Percentiles rank a stretch among this genome's conserved stretches.
Conservation (phyloP, 23 tunicate species). For the Corella eumyota region DNA sequence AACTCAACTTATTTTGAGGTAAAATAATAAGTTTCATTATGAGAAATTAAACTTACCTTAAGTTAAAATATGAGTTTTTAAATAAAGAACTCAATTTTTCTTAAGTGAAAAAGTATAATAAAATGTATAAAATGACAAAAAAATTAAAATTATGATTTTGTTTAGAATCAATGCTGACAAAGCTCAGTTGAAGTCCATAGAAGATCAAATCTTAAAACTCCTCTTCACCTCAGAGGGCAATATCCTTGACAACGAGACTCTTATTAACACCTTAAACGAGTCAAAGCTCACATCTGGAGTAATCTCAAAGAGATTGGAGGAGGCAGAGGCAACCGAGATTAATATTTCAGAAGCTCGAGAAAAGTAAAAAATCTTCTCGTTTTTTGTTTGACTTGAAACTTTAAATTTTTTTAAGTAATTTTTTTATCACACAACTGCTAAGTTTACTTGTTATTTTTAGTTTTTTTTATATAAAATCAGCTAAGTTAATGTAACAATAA, state of each 20-base stretch:
- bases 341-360: constrained; percentile 90
- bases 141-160: neutral
- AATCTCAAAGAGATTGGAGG: constrained; percentile 79
- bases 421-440: too few species aligned
- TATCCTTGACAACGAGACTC: constrained; percentile 86
- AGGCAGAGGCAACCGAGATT: constrained; percentile 82
- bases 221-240: constrained; percentile 92
- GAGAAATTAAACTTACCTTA: too few species aligned
- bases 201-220: constrained; percentile 81
- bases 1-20: constrained; percentile 70
- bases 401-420: too few species aligned
- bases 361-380: constrained; percentile 21
- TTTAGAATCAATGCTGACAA: constrained; percentile 84
- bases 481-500: too few species aligned
- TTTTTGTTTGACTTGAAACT: neutral
- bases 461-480: too few species aligned
- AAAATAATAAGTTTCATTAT: too few species aligned
- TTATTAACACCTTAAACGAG: constrained; percentile 74
- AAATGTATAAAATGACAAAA: too few species aligned
- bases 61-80: too few species aligned
- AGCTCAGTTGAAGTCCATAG: constrained; percentile 77
- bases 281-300: constrained; percentile 89
- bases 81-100: too few species aligned
- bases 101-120: too few species aligned
- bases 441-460: too few species aligned